These are phyloP conservation scores for Narcine bancroftii DNA, from an alignment of 2,113 vertebrate species.

Conservation along the genomic window DNA sequence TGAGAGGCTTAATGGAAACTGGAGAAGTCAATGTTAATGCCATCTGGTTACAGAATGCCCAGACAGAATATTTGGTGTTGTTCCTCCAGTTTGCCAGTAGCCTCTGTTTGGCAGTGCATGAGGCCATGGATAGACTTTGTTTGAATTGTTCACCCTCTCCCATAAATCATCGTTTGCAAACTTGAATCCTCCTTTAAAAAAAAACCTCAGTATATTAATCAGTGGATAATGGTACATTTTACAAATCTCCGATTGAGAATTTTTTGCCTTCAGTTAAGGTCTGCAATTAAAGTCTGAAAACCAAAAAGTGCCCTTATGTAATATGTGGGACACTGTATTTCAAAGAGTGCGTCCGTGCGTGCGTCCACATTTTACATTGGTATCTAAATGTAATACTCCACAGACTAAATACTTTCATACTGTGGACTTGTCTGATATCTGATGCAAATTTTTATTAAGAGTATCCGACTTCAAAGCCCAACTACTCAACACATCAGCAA, in stretches of 20 bases:
- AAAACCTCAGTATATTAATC: not conserved
- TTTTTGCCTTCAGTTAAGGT: not conserved
- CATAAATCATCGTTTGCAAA: not conserved
- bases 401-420: not conserved
- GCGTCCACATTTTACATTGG: not conserved
- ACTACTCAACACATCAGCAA: not conserved
- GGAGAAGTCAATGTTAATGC: too few species aligned
- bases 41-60: too few species aligned
- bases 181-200: not conserved
- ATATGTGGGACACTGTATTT: not conserved
- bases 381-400: not conserved
- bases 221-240: not conserved
- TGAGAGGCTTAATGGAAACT: too few species aligned
- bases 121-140: not conserved
- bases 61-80: too few species aligned
- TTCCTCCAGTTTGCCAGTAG: too few species aligned
- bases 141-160: too few species aligned
- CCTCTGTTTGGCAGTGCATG: too few species aligned
- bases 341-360: slow-evolving; percentile 8
- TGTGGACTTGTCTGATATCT: not conserved
- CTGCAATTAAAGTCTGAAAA: not conserved
- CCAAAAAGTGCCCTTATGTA: not conserved
- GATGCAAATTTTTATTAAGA: not conserved
- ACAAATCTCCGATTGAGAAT: too few species aligned
- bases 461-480: not conserved